These are phyloP conservation scores for Geodia barretti DNA, from an alignment of 37 sponge, comb jelly and placozoan species.

Conservation along the genomic window DNA sequence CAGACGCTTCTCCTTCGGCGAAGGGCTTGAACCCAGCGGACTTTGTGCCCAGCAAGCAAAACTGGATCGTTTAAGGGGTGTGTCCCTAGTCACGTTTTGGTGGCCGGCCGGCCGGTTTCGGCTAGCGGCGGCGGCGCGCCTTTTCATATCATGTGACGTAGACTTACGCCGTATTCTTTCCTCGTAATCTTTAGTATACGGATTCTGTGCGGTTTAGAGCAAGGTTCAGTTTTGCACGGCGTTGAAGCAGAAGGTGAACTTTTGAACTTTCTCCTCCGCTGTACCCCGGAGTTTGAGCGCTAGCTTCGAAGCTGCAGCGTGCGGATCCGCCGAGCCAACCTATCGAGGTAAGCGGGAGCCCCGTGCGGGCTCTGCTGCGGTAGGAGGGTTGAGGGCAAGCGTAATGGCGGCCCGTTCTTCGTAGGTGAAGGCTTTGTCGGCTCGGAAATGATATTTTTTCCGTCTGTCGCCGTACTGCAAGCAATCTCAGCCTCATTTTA, in stretches of 20 bases:
- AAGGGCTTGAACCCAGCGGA: no score
- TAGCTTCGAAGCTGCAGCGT: background rate
- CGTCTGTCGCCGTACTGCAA: no score
- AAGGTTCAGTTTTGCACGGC: background rate
- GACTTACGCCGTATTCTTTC: background rate
- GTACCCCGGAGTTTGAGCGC: slow-evolving; percentile 58
- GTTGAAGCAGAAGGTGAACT: slow-evolving; percentile 30
- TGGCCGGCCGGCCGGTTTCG: background rate
- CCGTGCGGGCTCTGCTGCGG: background rate
- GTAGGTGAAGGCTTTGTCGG: background rate
- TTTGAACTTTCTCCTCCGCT: slow-evolving; percentile 70
- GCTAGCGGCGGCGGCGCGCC: background rate
- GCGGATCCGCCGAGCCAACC: background rate
- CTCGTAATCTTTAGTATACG: background rate
- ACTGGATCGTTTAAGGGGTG: no score
- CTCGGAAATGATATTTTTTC: no score
- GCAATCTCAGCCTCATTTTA: no score
- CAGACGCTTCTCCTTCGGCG: no score
- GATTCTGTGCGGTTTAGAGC: background rate
- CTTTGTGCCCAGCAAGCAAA: no score
- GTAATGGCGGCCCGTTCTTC: background rate
- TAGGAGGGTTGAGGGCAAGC: background rate
- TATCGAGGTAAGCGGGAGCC: background rate
- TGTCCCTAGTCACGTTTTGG: no score
- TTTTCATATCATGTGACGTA: background rate